Evolutionary conservation across 2,113 vertebrate species (phyloP).

Genomic region (Zeus faber): DNA sequence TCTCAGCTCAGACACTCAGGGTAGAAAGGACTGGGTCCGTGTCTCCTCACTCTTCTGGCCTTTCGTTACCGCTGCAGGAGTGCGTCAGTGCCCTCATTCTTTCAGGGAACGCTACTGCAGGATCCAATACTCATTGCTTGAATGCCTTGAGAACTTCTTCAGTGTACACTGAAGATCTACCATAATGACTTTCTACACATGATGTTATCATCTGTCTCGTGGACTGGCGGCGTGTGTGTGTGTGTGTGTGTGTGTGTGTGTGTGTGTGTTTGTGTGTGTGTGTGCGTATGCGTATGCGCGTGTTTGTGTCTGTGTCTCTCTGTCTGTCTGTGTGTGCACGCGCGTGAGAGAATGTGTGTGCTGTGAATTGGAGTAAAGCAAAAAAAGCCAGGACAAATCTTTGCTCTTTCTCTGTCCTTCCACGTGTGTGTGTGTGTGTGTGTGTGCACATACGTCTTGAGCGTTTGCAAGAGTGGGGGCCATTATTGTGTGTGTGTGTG

Average conservation of each 20-base stretch:
- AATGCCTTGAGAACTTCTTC: neutral
- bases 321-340: constrained; percentile 1
- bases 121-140: neutral
- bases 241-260: neutral
- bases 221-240: no score
- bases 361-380: no score
- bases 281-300: neutral
- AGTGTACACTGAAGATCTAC: neutral
- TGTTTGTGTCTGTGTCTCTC: neutral
- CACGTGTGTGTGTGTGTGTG: constrained; percentile 6
- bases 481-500: constrained; percentile 3
- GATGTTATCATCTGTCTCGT: no score
- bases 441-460: no score
- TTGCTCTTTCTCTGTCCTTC: neutral
- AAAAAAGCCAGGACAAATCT: no score
- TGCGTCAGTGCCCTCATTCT: constrained; percentile 24
- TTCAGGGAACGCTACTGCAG: neutral
- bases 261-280: constrained; percentile 1
- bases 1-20: neutral
- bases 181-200: no score
- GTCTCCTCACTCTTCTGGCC: neutral
- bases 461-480: no score
- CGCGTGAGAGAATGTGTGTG: neutral
- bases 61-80: constrained; percentile 4
- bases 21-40: no score